Percentiles rank a stretch among this genome's conserved stretches.
Evolutionary conservation across 2,113 vertebrate species (phyloP).

Genomic region (Ivindomyrus marchei): DNA sequence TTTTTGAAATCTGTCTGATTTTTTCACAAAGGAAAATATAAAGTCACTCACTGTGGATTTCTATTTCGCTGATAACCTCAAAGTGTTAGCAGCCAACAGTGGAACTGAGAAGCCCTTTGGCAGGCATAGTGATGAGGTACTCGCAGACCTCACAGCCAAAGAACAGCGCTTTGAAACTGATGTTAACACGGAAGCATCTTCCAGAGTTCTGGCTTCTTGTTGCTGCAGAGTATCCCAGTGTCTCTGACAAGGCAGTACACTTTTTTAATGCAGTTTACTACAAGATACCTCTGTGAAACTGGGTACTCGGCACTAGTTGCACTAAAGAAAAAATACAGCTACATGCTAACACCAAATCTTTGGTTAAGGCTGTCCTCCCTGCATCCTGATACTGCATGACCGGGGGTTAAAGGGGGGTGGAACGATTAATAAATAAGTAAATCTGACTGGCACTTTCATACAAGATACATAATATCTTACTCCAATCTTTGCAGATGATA

Average conservation of each 20-base stretch:
- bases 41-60: background rate
- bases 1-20: background rate
- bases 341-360: background rate
- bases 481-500: no score
- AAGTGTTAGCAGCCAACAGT: background rate
- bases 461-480: no score
- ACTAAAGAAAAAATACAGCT: background rate
- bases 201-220: background rate
- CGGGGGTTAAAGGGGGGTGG: background rate
- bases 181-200: background rate
- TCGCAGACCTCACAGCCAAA: background rate
- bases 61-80: background rate
- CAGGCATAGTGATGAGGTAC: background rate
- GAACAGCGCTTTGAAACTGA: background rate
- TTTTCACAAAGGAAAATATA: background rate
- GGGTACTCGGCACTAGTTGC: background rate
- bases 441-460: background rate
- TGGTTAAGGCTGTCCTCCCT: background rate
- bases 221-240: background rate
- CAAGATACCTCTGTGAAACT: background rate
- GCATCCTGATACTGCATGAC: background rate
- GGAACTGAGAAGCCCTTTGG: background rate
- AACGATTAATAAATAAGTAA: background rate
- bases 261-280: background rate
- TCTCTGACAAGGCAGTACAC: background rate